Evolutionary conservation across 1,140 invertebrate species (phyloP), one percentile per base, ranked within the genome.

Genomic region (Eriosoma lanigerum): DNA sequence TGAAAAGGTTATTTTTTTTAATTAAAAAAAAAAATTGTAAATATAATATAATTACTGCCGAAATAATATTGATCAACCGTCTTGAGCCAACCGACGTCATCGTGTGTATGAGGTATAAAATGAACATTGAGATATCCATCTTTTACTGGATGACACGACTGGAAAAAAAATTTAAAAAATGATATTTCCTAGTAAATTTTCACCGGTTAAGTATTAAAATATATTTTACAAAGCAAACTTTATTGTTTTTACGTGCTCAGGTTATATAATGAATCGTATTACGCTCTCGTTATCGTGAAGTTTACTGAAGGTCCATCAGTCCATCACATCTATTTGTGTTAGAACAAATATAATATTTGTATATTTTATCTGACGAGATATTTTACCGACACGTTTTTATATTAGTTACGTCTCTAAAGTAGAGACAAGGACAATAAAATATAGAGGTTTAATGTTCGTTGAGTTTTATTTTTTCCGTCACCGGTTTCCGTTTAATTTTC

Each of bases 21-120:
- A 4, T 44, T n/a, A n/a, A n/a, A n/a, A n/a, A n/a, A n/a, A n/a
- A n/a, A n/a, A n/a, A n/a, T n/a, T n/a, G n/a, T n/a, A 38, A n/a
- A 60, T 17, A 19, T 56, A 54, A 13, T 19, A 46, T 81, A 86
- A 87, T 88, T 86, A 90, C 90, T 88, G 85, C 92, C 92, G 84
- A 90, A 92, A 83, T 90, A 95, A 85, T 95, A 95, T 85, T 95
- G 90, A 84, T 95, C 93, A 26, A 93, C 91, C 2, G 93, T 95
- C 86, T 94, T 94, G 32, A 94, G 86, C 93, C 93, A 95, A 2
- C 93, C 93, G 0, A 94, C 92, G 86, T 95, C 93, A 15, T 81
- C 81, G 21, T 68, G 66, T 9, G 91, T 91, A 84, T 93, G 92
- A 0, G 93, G 86, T 0, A 96, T 90, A 8, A 97, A 86, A 84